Conservation (phyloP, 1,140 invertebrate species). For the Globodera rostochiensis region DNA sequence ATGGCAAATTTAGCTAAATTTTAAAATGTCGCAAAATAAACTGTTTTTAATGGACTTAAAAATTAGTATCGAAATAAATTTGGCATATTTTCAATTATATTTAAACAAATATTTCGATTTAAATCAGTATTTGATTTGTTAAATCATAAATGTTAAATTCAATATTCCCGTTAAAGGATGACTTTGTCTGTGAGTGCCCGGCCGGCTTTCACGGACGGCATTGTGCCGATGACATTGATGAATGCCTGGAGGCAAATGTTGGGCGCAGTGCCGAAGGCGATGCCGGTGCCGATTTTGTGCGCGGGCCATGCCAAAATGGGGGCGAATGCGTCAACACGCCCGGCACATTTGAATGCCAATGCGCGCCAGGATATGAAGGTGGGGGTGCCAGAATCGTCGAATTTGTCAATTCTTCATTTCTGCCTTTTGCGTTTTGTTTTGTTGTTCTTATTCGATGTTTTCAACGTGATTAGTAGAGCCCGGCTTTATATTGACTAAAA, state of each 20-base stretch:
- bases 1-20: no score
- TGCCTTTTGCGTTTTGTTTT: no score
- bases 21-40: no score
- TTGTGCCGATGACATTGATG: constrained; percentile 30
- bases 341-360: constrained; percentile 25
- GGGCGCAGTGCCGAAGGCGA: background rate
- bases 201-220: constrained; percentile 7
- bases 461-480: no score
- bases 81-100: no score
- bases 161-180: background rate
- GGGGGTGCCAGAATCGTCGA: background rate
- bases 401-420: no score
- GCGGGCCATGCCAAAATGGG: constrained; percentile 19
- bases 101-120: no score
- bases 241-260: constrained; percentile 12
- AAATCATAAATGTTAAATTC: background rate
- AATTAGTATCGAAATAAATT: no score
- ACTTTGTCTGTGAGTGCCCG: constrained; percentile 29
- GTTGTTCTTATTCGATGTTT: no score
- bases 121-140: no score
- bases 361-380: constrained; percentile 19
- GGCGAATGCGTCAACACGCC: constrained; percentile 21
- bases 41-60: no score
- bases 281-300: background rate
- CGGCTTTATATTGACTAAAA: no score